Conservation (phyloP, 2,888 invertebrate species). For the Aphodius sticticus region DNA sequence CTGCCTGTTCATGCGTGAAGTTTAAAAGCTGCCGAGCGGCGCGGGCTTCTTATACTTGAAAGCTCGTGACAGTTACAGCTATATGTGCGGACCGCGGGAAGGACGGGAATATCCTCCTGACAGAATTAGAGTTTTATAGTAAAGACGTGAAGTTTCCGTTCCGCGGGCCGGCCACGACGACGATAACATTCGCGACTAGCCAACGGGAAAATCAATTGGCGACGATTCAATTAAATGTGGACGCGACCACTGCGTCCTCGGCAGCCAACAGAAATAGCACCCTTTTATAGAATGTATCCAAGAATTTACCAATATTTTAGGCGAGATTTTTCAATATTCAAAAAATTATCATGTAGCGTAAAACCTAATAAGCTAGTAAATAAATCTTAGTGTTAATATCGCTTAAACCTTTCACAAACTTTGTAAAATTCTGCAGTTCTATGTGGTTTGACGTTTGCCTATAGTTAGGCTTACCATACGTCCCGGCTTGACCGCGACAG, state of each 20-base stretch:
- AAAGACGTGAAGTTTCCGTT: slow-evolving; percentile 31
- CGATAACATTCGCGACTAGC: slow-evolving; percentile 4
- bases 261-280: background rate
- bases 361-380: no score
- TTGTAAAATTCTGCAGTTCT: no score
- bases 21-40: slow-evolving; percentile 54
- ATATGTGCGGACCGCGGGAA: slow-evolving; percentile 32
- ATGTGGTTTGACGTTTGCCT: no score
- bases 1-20: slow-evolving; percentile 56
- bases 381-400: no score
- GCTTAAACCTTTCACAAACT: no score
- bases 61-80: slow-evolving; percentile 57
- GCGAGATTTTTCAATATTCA: no score
- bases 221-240: background rate
- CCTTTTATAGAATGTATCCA: background rate
- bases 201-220: background rate
- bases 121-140: slow-evolving; percentile 32
- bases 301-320: background rate
- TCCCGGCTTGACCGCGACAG: no score
- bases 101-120: slow-evolving; percentile 14
- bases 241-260: background rate
- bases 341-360: no score
- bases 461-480: no score
- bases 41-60: slow-evolving; percentile 56
- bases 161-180: background rate